Percentiles rank a stretch among this genome's conserved stretches.
These are phyloP conservation scores for Poecilia picta DNA, from an alignment of 2,797 vertebrate species.

Conservation along the genomic window DNA sequence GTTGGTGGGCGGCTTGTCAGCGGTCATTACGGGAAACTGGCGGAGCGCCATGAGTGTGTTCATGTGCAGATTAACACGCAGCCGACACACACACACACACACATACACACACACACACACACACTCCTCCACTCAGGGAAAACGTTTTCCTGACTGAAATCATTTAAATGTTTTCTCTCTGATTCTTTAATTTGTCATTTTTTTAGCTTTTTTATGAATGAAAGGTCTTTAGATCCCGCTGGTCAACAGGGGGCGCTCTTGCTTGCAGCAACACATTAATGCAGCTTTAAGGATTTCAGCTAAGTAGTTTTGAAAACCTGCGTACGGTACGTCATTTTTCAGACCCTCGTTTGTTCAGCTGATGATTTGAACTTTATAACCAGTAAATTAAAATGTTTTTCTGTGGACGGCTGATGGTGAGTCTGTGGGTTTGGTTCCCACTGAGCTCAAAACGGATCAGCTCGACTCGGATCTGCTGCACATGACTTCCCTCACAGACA, in stretches of 20 bases:
- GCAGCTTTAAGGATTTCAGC: background rate
- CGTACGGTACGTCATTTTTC: background rate
- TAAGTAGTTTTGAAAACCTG: background rate
- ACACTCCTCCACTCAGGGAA: too few relatives aligned
- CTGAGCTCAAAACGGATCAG: background rate
- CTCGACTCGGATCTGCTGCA: background rate
- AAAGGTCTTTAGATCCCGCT: background rate
- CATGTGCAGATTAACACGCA: constrained; percentile 6
- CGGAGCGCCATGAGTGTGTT: constrained; percentile 12
- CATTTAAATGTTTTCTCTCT: accelerated
- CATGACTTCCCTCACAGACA: background rate
- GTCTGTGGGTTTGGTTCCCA: background rate
- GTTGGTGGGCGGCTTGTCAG: constrained; percentile 52
- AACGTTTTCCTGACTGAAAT: background rate
- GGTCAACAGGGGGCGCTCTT: constrained; percentile 9
- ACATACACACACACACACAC: too few relatives aligned
- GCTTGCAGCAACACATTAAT: background rate
- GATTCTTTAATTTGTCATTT: background rate
- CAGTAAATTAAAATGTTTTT: background rate
- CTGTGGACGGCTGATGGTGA: background rate
- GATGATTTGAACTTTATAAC: background rate
- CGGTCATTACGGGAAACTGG: constrained; percentile 53
- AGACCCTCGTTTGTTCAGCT: background rate
- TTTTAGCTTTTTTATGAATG: background rate
- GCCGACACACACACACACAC: background rate